Evolutionary conservation across 1,140 invertebrate species (phyloP).

Genomic region (Brachionus rotundiformis): DNA sequence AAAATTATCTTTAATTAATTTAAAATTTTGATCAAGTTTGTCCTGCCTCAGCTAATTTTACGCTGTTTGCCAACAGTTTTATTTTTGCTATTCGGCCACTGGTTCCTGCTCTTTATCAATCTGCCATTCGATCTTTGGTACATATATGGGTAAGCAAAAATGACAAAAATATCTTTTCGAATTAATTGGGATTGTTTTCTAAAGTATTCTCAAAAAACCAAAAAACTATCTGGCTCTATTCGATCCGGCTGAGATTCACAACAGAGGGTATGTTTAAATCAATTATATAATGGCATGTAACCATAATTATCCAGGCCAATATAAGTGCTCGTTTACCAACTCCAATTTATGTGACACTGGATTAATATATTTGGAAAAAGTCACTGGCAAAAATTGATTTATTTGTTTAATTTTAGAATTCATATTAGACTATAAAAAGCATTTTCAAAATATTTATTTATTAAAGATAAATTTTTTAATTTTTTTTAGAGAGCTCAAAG

Average conservation of each 20-base stretch:
- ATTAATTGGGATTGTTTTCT: background rate
- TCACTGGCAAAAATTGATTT: too few relatives aligned
- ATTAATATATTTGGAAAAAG: too few relatives aligned
- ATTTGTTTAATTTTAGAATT: too few relatives aligned
- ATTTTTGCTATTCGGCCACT: conserved; percentile 1
- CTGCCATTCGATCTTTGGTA: conserved; percentile 29
- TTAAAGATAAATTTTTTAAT: background rate
- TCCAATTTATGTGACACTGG: too few relatives aligned
- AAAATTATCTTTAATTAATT: conserved; percentile 22
- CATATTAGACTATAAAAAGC: too few relatives aligned
- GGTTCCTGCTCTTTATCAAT: conserved; percentile 26
- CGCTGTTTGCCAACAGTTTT: background rate
- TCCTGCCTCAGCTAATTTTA: conserved; percentile 34
- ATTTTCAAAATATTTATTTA: too few relatives aligned
- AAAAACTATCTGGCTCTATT: conserved; percentile 4
- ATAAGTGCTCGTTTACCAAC: too few relatives aligned
- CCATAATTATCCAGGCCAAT: too few relatives aligned
- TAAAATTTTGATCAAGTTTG: background rate
- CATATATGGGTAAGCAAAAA: conserved; percentile 26
- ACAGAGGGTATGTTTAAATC: conserved; percentile 37
- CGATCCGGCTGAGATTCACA: conserved; percentile 41
- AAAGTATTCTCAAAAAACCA: conserved; percentile 26
- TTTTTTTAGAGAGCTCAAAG: conserved; percentile 18
- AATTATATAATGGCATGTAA: too few relatives aligned
- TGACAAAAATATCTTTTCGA: too few relatives aligned